Evolutionary conservation across 2,113 vertebrate species (phyloP).

Genomic region (Synodontis membranacea): DNA sequence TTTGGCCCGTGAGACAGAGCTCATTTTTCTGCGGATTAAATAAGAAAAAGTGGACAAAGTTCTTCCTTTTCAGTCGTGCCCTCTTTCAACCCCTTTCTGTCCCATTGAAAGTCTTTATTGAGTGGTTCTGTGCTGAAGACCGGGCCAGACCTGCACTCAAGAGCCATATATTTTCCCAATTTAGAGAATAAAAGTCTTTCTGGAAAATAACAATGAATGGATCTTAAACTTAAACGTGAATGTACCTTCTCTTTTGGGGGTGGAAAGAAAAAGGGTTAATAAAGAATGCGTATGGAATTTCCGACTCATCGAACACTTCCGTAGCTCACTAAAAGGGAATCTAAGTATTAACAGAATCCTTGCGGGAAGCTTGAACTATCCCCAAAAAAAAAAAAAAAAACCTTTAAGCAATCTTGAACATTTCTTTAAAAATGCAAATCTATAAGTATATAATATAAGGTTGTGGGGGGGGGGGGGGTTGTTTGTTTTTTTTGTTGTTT

Average conservation of each 20-base stretch:
- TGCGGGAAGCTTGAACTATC: neutral
- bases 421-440: neutral
- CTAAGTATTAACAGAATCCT: neutral
- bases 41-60: slow-evolving; percentile 29
- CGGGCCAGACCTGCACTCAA: neutral
- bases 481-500: neutral
- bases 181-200: neutral
- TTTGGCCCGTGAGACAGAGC: neutral
- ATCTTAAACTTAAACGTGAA: neutral
- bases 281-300: neutral
- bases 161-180: neutral
- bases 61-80: slow-evolving; percentile 18
- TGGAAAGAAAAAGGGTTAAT: neutral
- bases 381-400: too few relatives aligned
- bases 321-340: too few relatives aligned
- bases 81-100: slow-evolving; percentile 22
- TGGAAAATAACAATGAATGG: neutral
- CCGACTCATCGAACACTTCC: neutral
- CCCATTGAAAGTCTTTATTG: neutral
- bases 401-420: neutral
- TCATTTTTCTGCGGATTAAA: slow-evolving; percentile 27
- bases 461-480: too few relatives aligned
- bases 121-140: neutral
- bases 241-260: neutral
- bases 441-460: neutral